phyloP scores from a whole-genome alignment of 1,140 invertebrate genomes.

The Dufourea novaeangliae region DNA sequence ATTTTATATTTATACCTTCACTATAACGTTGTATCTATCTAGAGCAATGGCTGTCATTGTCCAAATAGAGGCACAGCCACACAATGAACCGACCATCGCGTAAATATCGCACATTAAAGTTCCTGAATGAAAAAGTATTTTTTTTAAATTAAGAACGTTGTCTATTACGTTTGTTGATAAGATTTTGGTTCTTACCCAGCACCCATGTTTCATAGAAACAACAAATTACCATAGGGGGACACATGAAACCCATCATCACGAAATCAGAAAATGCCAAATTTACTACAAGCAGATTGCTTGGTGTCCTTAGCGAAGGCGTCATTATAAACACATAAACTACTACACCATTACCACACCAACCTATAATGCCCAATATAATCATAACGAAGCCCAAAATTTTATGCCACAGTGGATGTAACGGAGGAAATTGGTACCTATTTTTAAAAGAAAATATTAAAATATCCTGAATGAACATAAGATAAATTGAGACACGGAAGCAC shows the following conservation, averaged over 20 bases:
- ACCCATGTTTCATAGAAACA: slow-evolving; percentile 94
- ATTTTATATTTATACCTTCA: slow-evolving; percentile 80
- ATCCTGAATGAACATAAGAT: not conserved
- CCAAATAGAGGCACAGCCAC: slow-evolving; percentile 91
- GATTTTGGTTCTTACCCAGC: slow-evolving; percentile 82
- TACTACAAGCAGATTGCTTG: slow-evolving; percentile 91
- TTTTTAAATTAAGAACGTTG: not conserved
- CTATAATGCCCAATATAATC: slow-evolving; percentile 87
- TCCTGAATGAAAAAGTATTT: slow-evolving; percentile 36
- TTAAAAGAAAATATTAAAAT: slow-evolving; percentile 11
- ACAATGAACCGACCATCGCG: slow-evolving; percentile 89
- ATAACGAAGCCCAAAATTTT: slow-evolving; percentile 89
- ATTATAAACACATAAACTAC: slow-evolving; percentile 92
- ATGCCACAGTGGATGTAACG: slow-evolving; percentile 90
- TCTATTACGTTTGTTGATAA: not conserved
- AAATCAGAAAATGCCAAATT: slow-evolving; percentile 95
- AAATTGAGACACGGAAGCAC: not conserved
- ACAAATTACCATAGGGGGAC: slow-evolving; percentile 91
- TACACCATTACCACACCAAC: slow-evolving; percentile 89
- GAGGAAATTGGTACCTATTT: slow-evolving; percentile 85
- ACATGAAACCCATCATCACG: slow-evolving; percentile 92
- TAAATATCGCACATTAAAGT: slow-evolving; percentile 92
- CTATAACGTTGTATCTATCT: slow-evolving; percentile 93
- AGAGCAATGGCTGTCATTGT: slow-evolving; percentile 91
- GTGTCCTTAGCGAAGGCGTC: slow-evolving; percentile 89